Base-by-base conservation (phyloP, 1,140 invertebrate genomes). In the Dinothrombium tinctorium region DNA sequence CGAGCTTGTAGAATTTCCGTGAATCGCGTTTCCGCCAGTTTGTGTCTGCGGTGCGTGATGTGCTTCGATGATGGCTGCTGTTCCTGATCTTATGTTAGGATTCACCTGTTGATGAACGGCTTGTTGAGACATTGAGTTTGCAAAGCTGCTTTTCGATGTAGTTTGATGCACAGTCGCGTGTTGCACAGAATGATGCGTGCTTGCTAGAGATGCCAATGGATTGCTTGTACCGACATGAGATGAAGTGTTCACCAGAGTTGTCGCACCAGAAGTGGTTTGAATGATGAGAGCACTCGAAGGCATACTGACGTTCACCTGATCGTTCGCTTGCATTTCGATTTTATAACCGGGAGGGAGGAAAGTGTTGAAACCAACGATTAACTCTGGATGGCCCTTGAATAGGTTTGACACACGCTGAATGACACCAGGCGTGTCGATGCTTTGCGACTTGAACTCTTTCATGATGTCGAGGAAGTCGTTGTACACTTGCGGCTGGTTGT, bases 401-500 rank as follows among this genome's bases (percentile, higher is more conserved):
- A 99, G 66, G 53, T 79, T 81, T 3, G 87, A 95, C 14, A 99
- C 92, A 37, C 90, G 65, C 40, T 79, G 76, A 54, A 99, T 99
- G 2, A 99, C 94, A 20, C 92, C 92, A 4, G 89, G 90, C 0
- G 92, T 98, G 61, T 99, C 92, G 55, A 99, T 96, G 47, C 83
- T 86, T 57, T 96, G 87, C 35, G 86, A 94, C 61, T 98, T 96
- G 52, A 96, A 98, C 60, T 95, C 92, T 63, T 98, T 98, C 94
- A 99, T 99, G 50, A 99, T 98, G 60, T 99, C 94, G 47, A 99
- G 62, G 55, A 99, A 99, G 58, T 96, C 87, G 65, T 95, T 96
- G 63, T 99, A 99, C 8, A 98, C 89, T 64, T 95, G 84, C 9
- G 92, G 90, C 54, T 95, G 84, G 54, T 81, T 78, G 39, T 78